Conservation (phyloP, 2,888 invertebrate species). For the Opisthograptis luteolata region DNA sequence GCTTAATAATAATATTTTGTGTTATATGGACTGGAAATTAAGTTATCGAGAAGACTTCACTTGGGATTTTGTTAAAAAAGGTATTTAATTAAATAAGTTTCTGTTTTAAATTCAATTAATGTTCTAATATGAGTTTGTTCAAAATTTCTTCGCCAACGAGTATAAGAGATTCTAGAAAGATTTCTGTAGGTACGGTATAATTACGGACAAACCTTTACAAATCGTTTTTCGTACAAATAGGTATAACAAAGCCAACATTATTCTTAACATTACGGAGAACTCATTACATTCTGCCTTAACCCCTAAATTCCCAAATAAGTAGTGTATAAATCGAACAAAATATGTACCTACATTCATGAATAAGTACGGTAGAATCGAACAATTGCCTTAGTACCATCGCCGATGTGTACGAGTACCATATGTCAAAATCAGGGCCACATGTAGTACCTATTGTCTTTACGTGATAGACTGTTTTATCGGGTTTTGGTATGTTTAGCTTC, state of each 20-base stretch:
- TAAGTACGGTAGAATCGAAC: constrained; percentile 4
- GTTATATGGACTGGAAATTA: too few species aligned
- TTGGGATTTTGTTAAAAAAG: too few species aligned
- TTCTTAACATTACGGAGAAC: constrained; percentile 2
- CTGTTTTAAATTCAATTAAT: too few species aligned
- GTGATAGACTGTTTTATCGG: constrained; percentile 31
- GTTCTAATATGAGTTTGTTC: too few species aligned
- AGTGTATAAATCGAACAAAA: neutral
- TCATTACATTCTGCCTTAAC: constrained; percentile 2
- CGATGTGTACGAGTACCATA: constrained; percentile 30
- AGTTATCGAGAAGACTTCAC: too few species aligned
- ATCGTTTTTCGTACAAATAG: neutral
- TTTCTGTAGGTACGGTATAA: too few species aligned
- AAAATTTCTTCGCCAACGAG: too few species aligned
- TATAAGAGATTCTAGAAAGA: too few species aligned
- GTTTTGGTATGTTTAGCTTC: constrained; percentile 6
- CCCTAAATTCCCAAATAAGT: neutral
- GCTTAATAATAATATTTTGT: too few species aligned
- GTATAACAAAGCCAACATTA: neutral
- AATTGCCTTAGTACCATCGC: constrained; percentile 24
- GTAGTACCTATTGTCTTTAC: constrained; percentile 32
- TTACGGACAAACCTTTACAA: too few species aligned
- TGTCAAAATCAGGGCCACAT: constrained; percentile 36
- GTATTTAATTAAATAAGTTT: too few species aligned
- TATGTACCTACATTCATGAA: neutral